Evolutionary conservation across 2,888 invertebrate species (phyloP), one percentile per base, ranked within the genome.

Genomic region (Myopa testacea): DNA sequence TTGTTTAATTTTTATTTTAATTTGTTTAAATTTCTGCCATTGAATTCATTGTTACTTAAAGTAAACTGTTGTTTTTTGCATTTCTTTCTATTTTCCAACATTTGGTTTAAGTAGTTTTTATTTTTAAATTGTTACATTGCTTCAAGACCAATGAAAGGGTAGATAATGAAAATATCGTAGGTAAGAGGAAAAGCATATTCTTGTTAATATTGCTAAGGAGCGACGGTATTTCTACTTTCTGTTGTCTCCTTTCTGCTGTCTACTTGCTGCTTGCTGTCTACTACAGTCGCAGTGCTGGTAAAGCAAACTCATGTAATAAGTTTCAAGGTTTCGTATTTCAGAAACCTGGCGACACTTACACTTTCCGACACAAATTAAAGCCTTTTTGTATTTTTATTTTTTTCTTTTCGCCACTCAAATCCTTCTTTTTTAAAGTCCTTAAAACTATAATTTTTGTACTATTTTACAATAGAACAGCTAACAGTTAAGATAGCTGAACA

Each of bases 71-170:
- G 12, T 69, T 50, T 10, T 45, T 50, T 10, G 16, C 40, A 12
- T 72, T 72, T 72, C 19, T 58, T 72, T 72, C n/a, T 38, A 72
- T 72, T 72, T 52, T 37, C n/a, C 55, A 34, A 7, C 34, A 52
- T 14, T 26, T n/a, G 19, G 34, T 26, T 55, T 55, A 70, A 70
- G 26, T 70, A 34, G 12, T 70, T 70, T 37, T 52, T 70, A 58
- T 72, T 72, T 72, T 60, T 72, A 38, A 40, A 58, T 40, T 60
- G 38, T 37, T 40, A 2, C 45, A 45, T 45, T 10, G 10, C 6
- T 6, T 45, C 7, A 10, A 45, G 45, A 10, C 7, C 7, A 45
- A 45, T 6, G 45, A 63, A 63, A 63, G 26, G 34, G 26, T 63
- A 37, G 63, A 38, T 52, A 26, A 40, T 50, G 8, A 50, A 12